phyloP scores from a whole-genome alignment of 2,888 invertebrate genomes.

The Nomada ferruginata region DNA sequence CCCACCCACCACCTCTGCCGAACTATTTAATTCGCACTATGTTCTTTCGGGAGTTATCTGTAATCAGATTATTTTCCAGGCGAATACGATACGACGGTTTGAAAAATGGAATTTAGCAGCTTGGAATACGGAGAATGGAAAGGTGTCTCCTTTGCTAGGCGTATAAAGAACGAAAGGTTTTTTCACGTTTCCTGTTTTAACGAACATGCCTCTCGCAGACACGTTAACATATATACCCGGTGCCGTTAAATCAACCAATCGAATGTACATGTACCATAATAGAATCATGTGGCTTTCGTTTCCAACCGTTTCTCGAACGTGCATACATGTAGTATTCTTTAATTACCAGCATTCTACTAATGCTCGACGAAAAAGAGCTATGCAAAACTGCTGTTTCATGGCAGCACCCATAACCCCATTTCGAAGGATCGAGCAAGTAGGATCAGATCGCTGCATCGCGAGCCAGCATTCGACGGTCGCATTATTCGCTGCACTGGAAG shows the following conservation, averaged over 20 bases:
- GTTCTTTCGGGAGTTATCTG: neutral
- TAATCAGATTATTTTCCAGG: neutral
- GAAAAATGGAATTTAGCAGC: neutral
- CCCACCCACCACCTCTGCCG: neutral
- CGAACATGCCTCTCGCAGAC: slow-evolving; percentile 2
- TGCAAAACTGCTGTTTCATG: neutral
- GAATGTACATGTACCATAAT: neutral
- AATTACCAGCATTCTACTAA: neutral
- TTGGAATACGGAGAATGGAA: neutral
- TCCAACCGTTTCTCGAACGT: neutral
- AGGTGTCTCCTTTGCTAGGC: neutral
- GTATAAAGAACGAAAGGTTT: neutral
- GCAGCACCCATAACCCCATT: slow-evolving; percentile 30
- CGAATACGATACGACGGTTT: neutral
- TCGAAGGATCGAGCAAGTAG: slow-evolving; percentile 5
- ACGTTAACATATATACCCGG: neutral
- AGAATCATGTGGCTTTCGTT: neutral
- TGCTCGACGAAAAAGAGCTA: neutral
- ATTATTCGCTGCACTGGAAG: slow-evolving; percentile 59
- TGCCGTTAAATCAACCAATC: slow-evolving; percentile 20
- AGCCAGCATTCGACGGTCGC: slow-evolving; percentile 20
- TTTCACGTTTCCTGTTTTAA: slow-evolving; percentile 19
- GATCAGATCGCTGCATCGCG: slow-evolving; percentile 30
- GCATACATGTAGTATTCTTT: neutral
- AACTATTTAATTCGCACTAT: neutral